Evolutionary conservation across 2,797 vertebrate species (phyloP).

Genomic region (Sebastes flavidus): DNA sequence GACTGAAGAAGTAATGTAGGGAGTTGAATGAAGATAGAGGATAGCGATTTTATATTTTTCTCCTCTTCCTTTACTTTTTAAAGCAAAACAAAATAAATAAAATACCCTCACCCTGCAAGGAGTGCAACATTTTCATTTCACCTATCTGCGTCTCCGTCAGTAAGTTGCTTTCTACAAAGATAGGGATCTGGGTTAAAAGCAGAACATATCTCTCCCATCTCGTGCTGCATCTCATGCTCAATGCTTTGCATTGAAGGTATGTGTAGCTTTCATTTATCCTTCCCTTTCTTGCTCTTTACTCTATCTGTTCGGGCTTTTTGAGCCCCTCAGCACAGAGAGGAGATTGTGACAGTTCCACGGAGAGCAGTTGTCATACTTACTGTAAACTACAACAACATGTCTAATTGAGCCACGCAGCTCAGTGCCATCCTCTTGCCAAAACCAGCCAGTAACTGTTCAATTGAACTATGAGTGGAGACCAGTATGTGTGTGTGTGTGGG

Average conservation of each 20-base stretch:
- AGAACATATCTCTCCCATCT: background rate
- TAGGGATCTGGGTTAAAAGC: background rate
- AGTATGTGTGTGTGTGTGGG: slow-evolving; percentile 3
- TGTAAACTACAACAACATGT: slow-evolving; percentile 68
- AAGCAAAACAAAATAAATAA: background rate
- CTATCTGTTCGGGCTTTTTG: background rate
- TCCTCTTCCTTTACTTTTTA: background rate
- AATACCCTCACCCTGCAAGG: background rate
- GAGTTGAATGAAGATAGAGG: background rate
- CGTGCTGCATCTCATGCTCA: background rate
- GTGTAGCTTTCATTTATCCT: slow-evolving; percentile 2
- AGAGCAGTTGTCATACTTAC: slow-evolving; percentile 55
- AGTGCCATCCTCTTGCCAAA: slow-evolving; percentile 49
- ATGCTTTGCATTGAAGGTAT: background rate
- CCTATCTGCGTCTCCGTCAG: background rate
- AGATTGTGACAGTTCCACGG: slow-evolving; percentile 24
- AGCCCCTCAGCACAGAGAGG: background rate
- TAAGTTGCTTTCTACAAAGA: background rate
- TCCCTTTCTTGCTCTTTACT: background rate
- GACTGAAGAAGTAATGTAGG: background rate
- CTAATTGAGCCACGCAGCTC: slow-evolving; percentile 67
- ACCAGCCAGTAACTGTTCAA: slow-evolving; percentile 45
- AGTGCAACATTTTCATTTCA: background rate
- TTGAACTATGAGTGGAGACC: slow-evolving; percentile 39
- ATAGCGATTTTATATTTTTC: background rate